These are phyloP conservation scores for Moxostoma hubbsi DNA, from an alignment of 2,797 vertebrate genomes.

Conservation along the genomic window DNA sequence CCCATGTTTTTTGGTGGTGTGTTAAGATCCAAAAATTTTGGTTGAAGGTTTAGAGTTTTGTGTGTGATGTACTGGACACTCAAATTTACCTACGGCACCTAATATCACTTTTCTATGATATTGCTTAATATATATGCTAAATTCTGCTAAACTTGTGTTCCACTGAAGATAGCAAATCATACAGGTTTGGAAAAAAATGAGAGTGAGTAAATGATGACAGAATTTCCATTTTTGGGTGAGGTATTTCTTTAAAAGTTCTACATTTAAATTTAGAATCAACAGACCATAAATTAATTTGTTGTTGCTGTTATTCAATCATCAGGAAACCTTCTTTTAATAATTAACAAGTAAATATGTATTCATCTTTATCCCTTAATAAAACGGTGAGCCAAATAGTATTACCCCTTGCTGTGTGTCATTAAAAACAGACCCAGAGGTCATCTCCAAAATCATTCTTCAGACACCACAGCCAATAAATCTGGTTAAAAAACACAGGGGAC, in stretches of 20 bases:
- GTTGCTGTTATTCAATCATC: neutral
- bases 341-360: neutral
- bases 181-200: neutral
- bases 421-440: no score
- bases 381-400: conserved; percentile 19
- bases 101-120: no score
- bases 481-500: conserved; percentile 51
- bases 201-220: neutral
- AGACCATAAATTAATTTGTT: neutral
- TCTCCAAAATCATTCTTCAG: conserved; percentile 46
- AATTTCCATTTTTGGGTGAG: neutral
- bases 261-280: neutral
- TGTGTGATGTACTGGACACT: no score
- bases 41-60: no score
- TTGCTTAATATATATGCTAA: no score
- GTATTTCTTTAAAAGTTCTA: neutral
- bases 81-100: no score
- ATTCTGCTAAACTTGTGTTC: neutral
- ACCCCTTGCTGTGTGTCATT: conserved; percentile 12
- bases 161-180: neutral
- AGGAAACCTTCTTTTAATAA: neutral
- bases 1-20: no score
- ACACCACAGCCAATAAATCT: conserved; percentile 52
- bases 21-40: no score
- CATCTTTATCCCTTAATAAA: conserved; percentile 38